phyloP scores from a whole-genome alignment of 2,888 invertebrate genomes.

The Dicranocentrus wangi region DNA sequence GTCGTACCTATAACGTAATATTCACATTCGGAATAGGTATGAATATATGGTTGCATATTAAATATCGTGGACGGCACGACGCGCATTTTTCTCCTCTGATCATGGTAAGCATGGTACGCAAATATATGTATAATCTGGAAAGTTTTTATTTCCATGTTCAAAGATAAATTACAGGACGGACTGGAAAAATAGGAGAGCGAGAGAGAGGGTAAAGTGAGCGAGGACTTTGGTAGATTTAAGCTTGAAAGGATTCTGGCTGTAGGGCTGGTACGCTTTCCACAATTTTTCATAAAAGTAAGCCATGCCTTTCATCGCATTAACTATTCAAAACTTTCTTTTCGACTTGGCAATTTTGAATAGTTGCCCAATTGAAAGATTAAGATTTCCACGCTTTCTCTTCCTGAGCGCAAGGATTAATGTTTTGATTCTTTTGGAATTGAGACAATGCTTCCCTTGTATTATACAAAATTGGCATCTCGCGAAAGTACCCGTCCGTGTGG shows the following conservation, averaged over 20 bases:
- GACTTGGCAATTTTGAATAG: conserved; percentile 15
- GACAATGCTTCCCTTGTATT: background rate
- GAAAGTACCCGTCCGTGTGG: no score
- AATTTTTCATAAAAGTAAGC: conserved; percentile 32
- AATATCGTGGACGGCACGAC: background rate
- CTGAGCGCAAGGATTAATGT: background rate
- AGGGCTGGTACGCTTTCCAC: no score
- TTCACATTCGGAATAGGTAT: background rate
- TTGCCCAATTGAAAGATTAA: conserved; percentile 47
- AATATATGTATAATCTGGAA: no score
- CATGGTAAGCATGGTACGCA: no score
- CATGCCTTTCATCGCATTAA: conserved; percentile 35
- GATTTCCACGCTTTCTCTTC: conserved; percentile 7
- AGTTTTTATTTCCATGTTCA: no score
- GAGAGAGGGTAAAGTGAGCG: no score
- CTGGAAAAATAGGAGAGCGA: no score
- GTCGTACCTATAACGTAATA: background rate
- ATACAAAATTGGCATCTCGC: conserved; percentile 23
- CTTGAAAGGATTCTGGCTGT: no score
- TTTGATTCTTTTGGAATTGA: background rate
- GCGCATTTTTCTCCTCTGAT: conserved; percentile 1
- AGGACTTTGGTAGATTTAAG: no score
- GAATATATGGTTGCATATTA: conserved; percentile 44
- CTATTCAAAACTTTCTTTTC: conserved; percentile 46
- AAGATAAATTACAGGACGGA: no score